Base-by-base conservation (phyloP, 2,113 vertebrate genomes). In the Notarius lentiginosus region DNA sequence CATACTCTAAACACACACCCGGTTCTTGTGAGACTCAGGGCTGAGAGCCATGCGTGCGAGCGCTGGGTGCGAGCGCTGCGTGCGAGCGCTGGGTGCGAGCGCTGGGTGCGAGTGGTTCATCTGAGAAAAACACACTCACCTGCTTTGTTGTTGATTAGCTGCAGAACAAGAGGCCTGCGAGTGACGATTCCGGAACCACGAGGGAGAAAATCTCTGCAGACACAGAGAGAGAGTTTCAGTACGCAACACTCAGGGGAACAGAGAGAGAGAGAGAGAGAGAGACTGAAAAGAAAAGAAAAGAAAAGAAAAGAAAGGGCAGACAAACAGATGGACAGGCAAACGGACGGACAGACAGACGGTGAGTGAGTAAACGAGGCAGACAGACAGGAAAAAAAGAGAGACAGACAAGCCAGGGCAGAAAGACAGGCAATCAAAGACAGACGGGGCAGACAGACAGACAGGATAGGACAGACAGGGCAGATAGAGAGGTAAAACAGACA, bases 141-240 rank as follows among this genome's bases (percentile, higher is more conserved):
- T 93, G 98, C 97, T 95, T 96, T 99, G 91, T 96, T 97, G 95
- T 97, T 97, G 92, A 99, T 97, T 92, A 99, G 96, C 94, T 99
- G 98, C 92, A 99, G 95, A 92, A 99, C 97, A 81, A 99, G 97
- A 49, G 98, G 98, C 30, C 98, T 93, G 4, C 98, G 95, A 9
- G 98, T 99, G 89, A 99, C 98, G 1, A 99, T 99, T 63, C 98
- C 98, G 17, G 97, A 98, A 63, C 98, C 98, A 7, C 97, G 96
- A 22, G 98, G 98, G 84, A 99, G 96, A 93, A 99, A 99, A 91
- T 99, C 98, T 94, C 98, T 99, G 95, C 1, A 81, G 53, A 86
- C n/a, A 85, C 4, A 70, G 2, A 86, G 14, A 84, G 27, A 76
- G 3, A 80, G 51, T n/a, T n/a, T 27, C 75, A 77, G 12, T 77